Base-by-base conservation (phyloP, 1,140 invertebrate species). In the Eufriesea mexicana region DNA sequence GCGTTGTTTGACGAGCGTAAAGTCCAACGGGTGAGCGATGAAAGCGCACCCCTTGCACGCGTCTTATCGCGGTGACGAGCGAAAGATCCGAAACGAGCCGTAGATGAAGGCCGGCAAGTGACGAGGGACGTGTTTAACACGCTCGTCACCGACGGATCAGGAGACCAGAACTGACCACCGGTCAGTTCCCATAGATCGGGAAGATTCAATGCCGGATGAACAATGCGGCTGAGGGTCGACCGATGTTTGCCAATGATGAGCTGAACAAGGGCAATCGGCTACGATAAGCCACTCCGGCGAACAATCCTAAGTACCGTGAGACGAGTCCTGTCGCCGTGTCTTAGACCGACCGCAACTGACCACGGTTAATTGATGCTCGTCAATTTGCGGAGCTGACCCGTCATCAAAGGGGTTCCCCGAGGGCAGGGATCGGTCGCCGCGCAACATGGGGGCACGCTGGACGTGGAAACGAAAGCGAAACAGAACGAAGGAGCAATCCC, bases 221-320 rank as follows among this genome's bases (percentile, higher is more conserved):
- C 85, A 79, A 86, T 87, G 47, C 64, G 75, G 25, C 47, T 2
- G 20, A 28, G 42, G 68, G 57, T n/a, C 42, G 62, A 67, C 64
- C 59, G 76, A 68, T 90, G 87, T 87, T 89, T 86, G 86, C 67
- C 79, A 66, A 85, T 72, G 76, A 83, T 67, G 67, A 70, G 78
- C 62, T 54, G 83, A 42, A 59, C 72, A 79, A 84, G 77, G 70
- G 79, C 88, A 86, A 87, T 89, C 81, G 78, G 66, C 57, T 61
- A 82, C 83, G 88, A 90, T 88, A 85, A 88, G 84, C 86, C 84
- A 89, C 51, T 76, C 83, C 66, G 45, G 70, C 55, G 83, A 87
- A 90, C 84, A 89, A 91, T 90, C 72, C 84, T 90, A 91, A 91
- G 90, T 90, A 91, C 86, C 90, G 90, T 91, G 90, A 91, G 90